Base-by-base conservation (phyloP, 2,888 invertebrate species). In the Pristionchus arcanus region DNA sequence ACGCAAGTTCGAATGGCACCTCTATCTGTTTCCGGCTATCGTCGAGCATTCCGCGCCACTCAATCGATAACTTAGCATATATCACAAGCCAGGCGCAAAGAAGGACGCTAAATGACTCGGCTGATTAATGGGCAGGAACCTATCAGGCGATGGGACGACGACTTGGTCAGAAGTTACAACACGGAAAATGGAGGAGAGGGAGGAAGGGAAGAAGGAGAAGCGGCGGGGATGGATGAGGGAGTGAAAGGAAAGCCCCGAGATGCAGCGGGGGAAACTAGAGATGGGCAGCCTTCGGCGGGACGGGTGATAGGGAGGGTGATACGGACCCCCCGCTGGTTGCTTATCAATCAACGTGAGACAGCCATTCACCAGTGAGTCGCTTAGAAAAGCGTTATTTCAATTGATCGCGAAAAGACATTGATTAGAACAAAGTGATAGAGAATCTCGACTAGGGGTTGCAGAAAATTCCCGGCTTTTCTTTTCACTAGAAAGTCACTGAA, bases 241-340 rank as follows among this genome's bases (percentile, higher is more conserved):
- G 81, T 81, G 81, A 81, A 81, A 81, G 81, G 81, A 81, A 81
- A 81, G 81, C 81, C 81, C 49, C 53, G 81, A 49, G 81, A 37
- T 37, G 81, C 81, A n/a, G 81, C 74, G 21, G 81, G 28, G 53
- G 49, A 81, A 49, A 53, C 42, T 42, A 49, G 77, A 77, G 77
- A 77, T 28, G 77, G 77, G n/a, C 28, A 81, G 81, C 49, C 49
- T 77, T 71, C 68, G 42, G 42, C 42, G 42, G 42, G 42, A 71
- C 9, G n/a, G 74, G 31, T 77, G 31, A 25, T 37, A 42, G 42
- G 42, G 11, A 49, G 42, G 42, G 42, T 21, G 74, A 74, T 37
- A 37, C 31, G 74, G 74, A 77, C 74, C 74, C 37, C 74, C 74
- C 42, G 74, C 11, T 19, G 74, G n/a, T 55, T 21, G 5, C 28